Evolutionary conservation across 1,140 invertebrate species (phyloP).

Genomic region (Agraylea sexmaculata): DNA sequence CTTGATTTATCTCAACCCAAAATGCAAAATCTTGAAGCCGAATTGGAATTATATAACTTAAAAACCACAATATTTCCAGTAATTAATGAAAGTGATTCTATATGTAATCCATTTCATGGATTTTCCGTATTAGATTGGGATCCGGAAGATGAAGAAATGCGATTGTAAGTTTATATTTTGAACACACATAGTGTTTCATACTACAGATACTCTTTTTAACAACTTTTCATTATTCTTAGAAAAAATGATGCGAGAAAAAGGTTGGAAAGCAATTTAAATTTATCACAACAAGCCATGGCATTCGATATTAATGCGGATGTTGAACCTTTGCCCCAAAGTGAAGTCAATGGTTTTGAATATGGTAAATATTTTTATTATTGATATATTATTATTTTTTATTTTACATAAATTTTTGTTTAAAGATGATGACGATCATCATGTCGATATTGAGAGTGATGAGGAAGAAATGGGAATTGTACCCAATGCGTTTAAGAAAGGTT

Average conservation of each 20-base stretch:
- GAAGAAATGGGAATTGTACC: constrained; percentile 33
- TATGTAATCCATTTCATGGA: constrained; percentile 37
- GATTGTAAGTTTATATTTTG: constrained; percentile 20
- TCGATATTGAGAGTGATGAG: constrained; percentile 33
- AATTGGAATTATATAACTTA: constrained; percentile 15
- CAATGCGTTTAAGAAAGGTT: constrained; percentile 24
- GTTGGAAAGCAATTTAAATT: constrained; percentile 35
- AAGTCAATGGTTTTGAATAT: constrained; percentile 17
- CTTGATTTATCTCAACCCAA: constrained; percentile 9
- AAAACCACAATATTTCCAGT: constrained; percentile 21
- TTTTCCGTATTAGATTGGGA: constrained; percentile 42
- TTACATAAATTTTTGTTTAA: constrained; percentile 21
- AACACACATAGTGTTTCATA: background rate
- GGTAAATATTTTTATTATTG: constrained; percentile 12
- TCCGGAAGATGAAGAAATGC: constrained; percentile 38
- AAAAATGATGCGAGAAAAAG: constrained; percentile 25
- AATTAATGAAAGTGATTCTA: constrained; percentile 27
- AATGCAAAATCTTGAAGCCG: constrained; percentile 11
- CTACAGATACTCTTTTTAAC: constrained; percentile 21
- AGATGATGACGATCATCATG: constrained; percentile 34
- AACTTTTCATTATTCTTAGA: constrained; percentile 1
- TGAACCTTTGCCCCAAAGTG: constrained; percentile 36
- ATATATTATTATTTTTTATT: constrained; percentile 11
- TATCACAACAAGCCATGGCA: constrained; percentile 37
- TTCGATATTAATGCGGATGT: constrained; percentile 40